A percentile compares a stretch with the other conserved stretches of the same genome.
Evolutionary conservation across 2,113 vertebrate genomes (phyloP).

Genomic region (Thunnus thynnus): DNA sequence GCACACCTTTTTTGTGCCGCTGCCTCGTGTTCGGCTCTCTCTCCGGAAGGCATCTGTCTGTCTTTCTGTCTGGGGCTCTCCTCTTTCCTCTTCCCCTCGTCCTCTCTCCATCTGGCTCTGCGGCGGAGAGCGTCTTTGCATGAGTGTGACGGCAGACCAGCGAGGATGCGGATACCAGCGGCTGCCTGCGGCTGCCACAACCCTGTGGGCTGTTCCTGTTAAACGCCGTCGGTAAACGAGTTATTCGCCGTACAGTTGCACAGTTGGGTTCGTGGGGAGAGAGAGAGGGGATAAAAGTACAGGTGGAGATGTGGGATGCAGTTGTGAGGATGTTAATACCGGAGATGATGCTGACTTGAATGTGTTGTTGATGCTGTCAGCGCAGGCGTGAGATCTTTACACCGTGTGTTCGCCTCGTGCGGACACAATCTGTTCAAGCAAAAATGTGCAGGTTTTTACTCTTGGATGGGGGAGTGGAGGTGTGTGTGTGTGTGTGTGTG

Average conservation of each 20-base stretch:
- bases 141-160: slow-evolving; percentile 52
- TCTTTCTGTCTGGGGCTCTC: not conserved
- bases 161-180: slow-evolving; percentile 69
- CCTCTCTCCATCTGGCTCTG: slow-evolving; percentile 40
- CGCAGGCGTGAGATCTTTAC: slow-evolving; percentile 18
- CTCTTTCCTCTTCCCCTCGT: not conserved
- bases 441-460: slow-evolving; percentile 11
- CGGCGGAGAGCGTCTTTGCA: slow-evolving; percentile 50
- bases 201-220: slow-evolving; percentile 53
- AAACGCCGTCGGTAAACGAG: slow-evolving; percentile 64
- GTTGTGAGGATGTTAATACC: slow-evolving; percentile 40
- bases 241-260: not conserved
- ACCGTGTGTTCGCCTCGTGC: slow-evolving; percentile 14
- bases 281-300: not conserved
- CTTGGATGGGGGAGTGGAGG: slow-evolving; percentile 10
- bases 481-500: slow-evolving; percentile 10
- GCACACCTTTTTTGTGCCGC: slow-evolving; percentile 32
- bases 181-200: slow-evolving; percentile 63
- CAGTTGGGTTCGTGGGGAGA: not conserved
- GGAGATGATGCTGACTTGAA: slow-evolving; percentile 68
- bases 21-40: slow-evolving; percentile 13
- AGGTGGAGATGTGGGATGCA: slow-evolving; percentile 32
- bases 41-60: not conserved
- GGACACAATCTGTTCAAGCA: not conserved
- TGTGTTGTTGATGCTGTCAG: slow-evolving; percentile 43